Percentiles rank a stretch among this genome's conserved stretches.
phyloP scores from a whole-genome alignment of 2,113 vertebrate genomes.

The Jacana jacana region DNA sequence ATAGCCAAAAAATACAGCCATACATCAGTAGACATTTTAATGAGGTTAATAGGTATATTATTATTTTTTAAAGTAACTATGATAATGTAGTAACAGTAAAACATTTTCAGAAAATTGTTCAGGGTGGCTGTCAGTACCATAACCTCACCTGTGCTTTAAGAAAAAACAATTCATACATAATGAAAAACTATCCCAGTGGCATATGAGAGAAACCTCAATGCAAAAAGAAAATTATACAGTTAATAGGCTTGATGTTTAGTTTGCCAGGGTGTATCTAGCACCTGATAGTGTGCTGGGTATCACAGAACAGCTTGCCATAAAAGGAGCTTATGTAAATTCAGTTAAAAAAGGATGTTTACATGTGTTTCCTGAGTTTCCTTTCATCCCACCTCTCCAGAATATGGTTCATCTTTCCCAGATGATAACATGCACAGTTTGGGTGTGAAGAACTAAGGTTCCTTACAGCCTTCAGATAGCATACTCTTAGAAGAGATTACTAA shows the following conservation, averaged over 20 bases:
- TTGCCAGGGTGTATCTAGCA: not conserved
- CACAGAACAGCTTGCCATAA: not conserved
- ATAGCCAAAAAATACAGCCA: not conserved
- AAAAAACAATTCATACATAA: not conserved
- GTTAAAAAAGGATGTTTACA: not conserved
- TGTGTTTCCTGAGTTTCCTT: not conserved
- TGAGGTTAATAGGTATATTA: slow-evolving; percentile 41
- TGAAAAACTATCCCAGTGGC: not conserved
- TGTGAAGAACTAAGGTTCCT: not conserved
- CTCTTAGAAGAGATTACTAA: slow-evolving; percentile 6
- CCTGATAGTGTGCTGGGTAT: not conserved
- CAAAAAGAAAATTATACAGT: not conserved
- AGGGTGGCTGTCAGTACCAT: not conserved
- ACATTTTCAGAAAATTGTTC: not conserved
- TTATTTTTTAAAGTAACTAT: slow-evolving; percentile 14
- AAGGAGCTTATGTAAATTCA: not conserved
- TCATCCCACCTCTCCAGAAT: not conserved
- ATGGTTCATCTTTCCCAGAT: not conserved
- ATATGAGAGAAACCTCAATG: not conserved
- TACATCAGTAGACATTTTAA: slow-evolving; percentile 6
- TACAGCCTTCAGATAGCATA: not conserved
- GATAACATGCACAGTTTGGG: not conserved
- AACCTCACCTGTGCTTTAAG: not conserved
- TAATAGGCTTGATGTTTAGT: not conserved
- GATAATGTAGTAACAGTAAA: not conserved